A percentile compares a stretch with the other conserved stretches of the same genome.
Evolutionary conservation across 2,888 invertebrate species (phyloP).

Genomic region (Opisthograptis luteolata): DNA sequence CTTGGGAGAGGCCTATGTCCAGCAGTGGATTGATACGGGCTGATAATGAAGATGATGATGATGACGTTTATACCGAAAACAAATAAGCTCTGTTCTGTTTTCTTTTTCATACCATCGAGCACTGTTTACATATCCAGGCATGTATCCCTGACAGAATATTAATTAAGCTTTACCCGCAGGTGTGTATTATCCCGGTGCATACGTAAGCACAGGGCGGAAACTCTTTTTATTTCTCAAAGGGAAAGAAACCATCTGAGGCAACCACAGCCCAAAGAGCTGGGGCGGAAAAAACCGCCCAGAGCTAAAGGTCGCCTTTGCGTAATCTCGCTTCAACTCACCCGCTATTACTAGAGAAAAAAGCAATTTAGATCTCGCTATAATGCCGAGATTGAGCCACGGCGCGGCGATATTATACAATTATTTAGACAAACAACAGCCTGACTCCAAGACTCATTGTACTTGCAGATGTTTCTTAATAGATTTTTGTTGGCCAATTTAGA

Average conservation of each 20-base stretch:
- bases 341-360: slow-evolving; percentile 56
- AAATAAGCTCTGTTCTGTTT: background rate
- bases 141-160: background rate
- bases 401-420: slow-evolving; percentile 25
- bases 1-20: too few species aligned
- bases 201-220: slow-evolving; percentile 32
- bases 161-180: slow-evolving; percentile 4
- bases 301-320: slow-evolving; percentile 66
- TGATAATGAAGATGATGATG: too few species aligned
- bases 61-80: too few species aligned
- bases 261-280: slow-evolving; percentile 47
- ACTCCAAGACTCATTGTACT: slow-evolving; percentile 15
- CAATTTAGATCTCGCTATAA: slow-evolving; percentile 55
- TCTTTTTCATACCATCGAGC: background rate
- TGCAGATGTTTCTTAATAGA: slow-evolving; percentile 15
- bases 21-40: too few species aligned
- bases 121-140: background rate
- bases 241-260: slow-evolving; percentile 47
- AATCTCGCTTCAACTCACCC: slow-evolving; percentile 43
- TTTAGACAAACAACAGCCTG: slow-evolving; percentile 21
- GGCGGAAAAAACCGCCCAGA: slow-evolving; percentile 57
- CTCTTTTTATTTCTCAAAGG: slow-evolving; percentile 46
- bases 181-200: slow-evolving; percentile 8
- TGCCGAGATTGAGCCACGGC: slow-evolving; percentile 39
- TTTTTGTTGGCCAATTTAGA: slow-evolving; percentile 11